A percentile compares a stretch with the other conserved stretches of the same genome.
Evolutionary conservation across 2,888 invertebrate genomes (phyloP).

Genomic region (Cerceris rybyensis): DNA sequence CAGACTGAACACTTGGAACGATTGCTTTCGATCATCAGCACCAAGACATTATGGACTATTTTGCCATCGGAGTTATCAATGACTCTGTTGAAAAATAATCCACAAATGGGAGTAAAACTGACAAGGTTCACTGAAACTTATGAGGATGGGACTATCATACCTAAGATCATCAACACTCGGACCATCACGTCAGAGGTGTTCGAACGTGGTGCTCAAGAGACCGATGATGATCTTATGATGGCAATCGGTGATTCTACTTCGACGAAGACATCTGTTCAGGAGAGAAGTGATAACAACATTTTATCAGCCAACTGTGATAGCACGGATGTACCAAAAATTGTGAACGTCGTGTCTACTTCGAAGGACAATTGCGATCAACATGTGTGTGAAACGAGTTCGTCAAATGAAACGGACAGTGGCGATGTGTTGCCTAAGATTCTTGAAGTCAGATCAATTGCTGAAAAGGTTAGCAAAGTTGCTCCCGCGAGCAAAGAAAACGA

Average conservation of each 20-base stretch:
- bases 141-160: constrained; percentile 48
- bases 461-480: constrained; percentile 14
- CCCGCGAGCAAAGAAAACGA: not conserved
- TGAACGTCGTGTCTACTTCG: not conserved
- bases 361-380: no score
- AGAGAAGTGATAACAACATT: not conserved
- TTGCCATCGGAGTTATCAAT: constrained; percentile 1
- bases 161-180: constrained; percentile 71
- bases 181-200: constrained; percentile 72
- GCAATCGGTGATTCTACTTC: not conserved
- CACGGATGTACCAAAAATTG: not conserved
- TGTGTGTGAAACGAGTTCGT: not conserved
- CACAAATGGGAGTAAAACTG: not conserved
- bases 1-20: constrained; percentile 58
- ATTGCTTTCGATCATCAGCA: constrained; percentile 60
- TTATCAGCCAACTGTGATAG: not conserved
- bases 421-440: constrained; percentile 60
- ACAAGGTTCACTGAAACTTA: constrained; percentile 4
- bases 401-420: not conserved
- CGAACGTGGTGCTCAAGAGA: constrained; percentile 57
- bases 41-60: constrained; percentile 41
- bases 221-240: constrained; percentile 21
- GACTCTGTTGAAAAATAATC: not conserved
- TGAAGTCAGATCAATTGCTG: constrained; percentile 62
- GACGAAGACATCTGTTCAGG: constrained; percentile 12